Conservation (phyloP, 1,140 invertebrate genomes). For the Zaprionus africanus region DNA sequence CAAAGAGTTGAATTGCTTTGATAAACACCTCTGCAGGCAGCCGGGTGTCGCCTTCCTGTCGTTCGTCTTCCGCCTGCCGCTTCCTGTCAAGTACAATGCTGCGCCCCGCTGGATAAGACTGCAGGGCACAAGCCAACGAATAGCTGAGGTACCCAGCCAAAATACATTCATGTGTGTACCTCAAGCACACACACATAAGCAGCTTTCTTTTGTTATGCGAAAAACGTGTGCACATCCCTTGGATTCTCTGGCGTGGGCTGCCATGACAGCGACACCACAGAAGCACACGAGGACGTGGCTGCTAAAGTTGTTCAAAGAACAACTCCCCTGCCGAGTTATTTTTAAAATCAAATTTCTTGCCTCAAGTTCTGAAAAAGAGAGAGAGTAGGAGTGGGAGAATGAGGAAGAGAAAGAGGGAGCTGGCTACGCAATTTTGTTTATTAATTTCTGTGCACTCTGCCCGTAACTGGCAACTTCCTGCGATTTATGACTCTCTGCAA, state of each 20-base stretch:
- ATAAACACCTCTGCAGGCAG: constrained; percentile 59
- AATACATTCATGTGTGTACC: not conserved
- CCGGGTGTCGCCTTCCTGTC: not conserved
- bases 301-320: constrained; percentile 67
- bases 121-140: constrained; percentile 17
- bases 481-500: constrained; percentile 19
- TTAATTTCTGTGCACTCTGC: constrained; percentile 48
- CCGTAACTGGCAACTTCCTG: constrained; percentile 4
- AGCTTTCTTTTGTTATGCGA: constrained; percentile 70
- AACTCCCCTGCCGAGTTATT: constrained; percentile 60
- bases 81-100: constrained; percentile 41
- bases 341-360: constrained; percentile 64
- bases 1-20: constrained; percentile 62
- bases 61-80: not conserved
- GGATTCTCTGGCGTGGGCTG: constrained; percentile 36
- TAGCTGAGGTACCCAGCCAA: constrained; percentile 27
- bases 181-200: constrained; percentile 47
- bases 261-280: constrained; percentile 58
- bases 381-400: not conserved
- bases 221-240: constrained; percentile 63
- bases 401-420: not conserved
- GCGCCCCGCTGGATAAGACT: constrained; percentile 19
- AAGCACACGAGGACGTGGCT: constrained; percentile 26
- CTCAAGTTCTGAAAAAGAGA: constrained; percentile 12
- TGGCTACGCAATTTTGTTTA: constrained; percentile 45